phyloP scores from a whole-genome alignment of 2,797 vertebrate genomes.

The Urocyon cinereoargenteus region DNA sequence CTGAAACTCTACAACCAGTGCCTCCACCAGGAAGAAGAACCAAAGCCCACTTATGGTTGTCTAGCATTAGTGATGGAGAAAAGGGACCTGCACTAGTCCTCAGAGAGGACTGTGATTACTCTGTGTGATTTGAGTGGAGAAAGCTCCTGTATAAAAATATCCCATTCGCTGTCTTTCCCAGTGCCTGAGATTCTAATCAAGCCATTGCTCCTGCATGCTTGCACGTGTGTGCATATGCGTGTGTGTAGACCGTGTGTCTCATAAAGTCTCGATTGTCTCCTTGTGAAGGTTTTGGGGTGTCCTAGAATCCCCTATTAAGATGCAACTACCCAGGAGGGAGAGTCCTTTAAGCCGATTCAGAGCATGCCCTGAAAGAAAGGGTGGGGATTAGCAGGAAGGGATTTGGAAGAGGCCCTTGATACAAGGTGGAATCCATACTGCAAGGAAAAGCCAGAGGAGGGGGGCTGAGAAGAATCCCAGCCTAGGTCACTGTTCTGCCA shows the following conservation, averaged over 20 bases:
- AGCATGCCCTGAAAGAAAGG: background rate
- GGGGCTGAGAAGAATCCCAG: background rate
- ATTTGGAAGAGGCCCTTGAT: slow-evolving; percentile 1
- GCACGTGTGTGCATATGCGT: background rate
- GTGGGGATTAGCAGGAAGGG: background rate
- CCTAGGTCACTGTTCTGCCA: background rate
- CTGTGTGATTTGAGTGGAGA: background rate
- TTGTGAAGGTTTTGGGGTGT: slow-evolving; percentile 25
- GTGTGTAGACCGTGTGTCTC: background rate
- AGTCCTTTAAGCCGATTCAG: background rate
- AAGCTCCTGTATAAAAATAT: slow-evolving; percentile 37
- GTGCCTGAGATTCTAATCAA: slow-evolving; percentile 28
- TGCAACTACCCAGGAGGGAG: background rate
- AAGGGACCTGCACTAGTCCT: background rate
- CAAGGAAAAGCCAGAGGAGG: background rate
- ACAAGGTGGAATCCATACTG: background rate
- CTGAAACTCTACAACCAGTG: background rate
- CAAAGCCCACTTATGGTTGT: background rate
- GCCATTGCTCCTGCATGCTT: background rate
- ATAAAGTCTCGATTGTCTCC: background rate
- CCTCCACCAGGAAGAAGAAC: background rate
- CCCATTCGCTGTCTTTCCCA: background rate
- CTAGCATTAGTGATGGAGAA: background rate
- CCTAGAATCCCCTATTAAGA: slow-evolving; percentile 39
- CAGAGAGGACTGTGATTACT: background rate